Base-by-base conservation (phyloP, 2,113 vertebrate species). In the Hippocampus mohnikei region DNA sequence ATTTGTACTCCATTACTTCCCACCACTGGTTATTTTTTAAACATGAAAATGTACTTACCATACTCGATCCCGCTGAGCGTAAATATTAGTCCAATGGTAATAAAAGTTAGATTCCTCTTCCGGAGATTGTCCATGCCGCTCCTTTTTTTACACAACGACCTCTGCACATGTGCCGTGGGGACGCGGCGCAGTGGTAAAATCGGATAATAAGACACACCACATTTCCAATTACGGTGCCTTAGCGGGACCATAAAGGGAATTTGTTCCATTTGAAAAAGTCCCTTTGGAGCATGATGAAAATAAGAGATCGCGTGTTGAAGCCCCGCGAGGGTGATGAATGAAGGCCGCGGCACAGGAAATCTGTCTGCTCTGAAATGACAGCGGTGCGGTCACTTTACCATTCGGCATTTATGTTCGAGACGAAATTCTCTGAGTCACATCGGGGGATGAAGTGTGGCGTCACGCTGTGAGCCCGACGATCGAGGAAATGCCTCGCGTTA, bases 41-140 rank as follows among this genome's bases (percentile, higher is more conserved):
- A 58, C 11, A 13, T 27, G 52, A 78, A 64, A 44, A 70, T 68
- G 42, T 79, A 85, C 92, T 88, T 75, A 95, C 93, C 93, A 41
- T 95, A 95, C 78, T 94, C 94, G 10, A 95, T 87, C 50, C 94
- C 94, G 65, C 91, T 93, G 42, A 94, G 78, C 67, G 93, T 86
- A 73, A 94, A 95, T 72, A 94, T 90, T 23, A 94, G 80, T 67
- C 93, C 93, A 33, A 94, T 93, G 25, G 89, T 92, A 18, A 91
- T 13, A 72, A 93, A 90, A 44, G 93, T 94, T 29, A 88, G 71
- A 66, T 89, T 93, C 79, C 87, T 91, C 77, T 89, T 93, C 66
- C 74, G 85, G 48, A 70, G 75, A 69, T 87, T 74, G 84, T 93
- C 93, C 93, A 93, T 92, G 67, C 69, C 68, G 62, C 16, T 50